These are phyloP conservation scores for Cactoblastis cactorum DNA, from an alignment of 2,888 invertebrate species.

Conservation along the genomic window DNA sequence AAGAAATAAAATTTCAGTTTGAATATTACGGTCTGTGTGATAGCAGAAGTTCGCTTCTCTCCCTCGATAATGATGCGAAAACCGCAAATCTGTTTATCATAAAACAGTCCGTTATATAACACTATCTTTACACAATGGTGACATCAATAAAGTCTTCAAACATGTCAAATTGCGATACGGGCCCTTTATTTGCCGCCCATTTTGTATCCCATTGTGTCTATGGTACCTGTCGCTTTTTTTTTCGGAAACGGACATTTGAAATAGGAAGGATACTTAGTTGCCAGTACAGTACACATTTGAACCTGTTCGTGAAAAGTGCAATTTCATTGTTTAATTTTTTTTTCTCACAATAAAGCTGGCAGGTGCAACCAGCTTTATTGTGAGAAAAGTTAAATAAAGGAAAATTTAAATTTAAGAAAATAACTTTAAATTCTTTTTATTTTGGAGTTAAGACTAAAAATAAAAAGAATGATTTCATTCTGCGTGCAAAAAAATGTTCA, in stretches of 20 bases:
- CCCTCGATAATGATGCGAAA: background rate
- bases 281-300: conserved; percentile 69
- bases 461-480: conserved; percentile 70
- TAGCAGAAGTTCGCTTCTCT: background rate
- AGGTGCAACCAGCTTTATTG: background rate
- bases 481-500: conserved; percentile 52
- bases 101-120: conserved; percentile 18
- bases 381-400: no score
- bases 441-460: conserved; percentile 14
- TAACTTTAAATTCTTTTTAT: no score
- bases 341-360: conserved; percentile 15
- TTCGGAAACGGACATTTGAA: conserved; percentile 70
- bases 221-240: conserved; percentile 62
- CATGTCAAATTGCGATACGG: conserved; percentile 46
- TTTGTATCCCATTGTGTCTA: conserved; percentile 16
- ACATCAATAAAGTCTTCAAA: conserved; percentile 40
- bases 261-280: conserved; percentile 41
- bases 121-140: conserved; percentile 38
- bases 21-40: no score
- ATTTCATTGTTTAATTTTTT: conserved; percentile 36
- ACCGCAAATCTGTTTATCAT: conserved; percentile 17
- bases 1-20: no score
- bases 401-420: no score
- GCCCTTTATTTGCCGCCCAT: conserved; percentile 24
- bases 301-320: conserved; percentile 70